Base-by-base conservation (phyloP, 2,888 invertebrate genomes). In the Plagiodera versicolora region DNA sequence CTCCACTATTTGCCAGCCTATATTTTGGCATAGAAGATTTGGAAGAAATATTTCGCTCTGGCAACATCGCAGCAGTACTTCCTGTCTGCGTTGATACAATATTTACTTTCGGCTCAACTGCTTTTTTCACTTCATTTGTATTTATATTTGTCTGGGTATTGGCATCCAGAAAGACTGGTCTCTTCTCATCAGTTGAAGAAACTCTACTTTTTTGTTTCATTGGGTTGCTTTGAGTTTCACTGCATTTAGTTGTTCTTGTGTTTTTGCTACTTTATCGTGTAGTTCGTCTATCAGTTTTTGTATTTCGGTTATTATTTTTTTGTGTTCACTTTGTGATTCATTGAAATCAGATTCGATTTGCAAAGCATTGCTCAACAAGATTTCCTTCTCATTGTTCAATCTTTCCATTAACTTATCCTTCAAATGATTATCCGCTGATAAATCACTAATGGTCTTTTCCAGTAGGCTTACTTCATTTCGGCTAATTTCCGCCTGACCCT, bases 241-340 rank as follows among this genome's bases (percentile, higher is more conserved):
- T 28, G 28, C 28, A 28, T 28, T 28, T 28, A 6, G 28, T 28
- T 28, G 28, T 28, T 28, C 28, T 28, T 28, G 28, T 28, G 28
- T 47, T 47, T 47, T 47, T 47, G 6, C 48, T 49, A 49, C 48
- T 49, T 49, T 49, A 20, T 49, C n/a, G 19, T 24, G 48, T 49
- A 49, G 48, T 49, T 47, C 47, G 47, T 49, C n/a, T 49, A n/a
- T 20, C 28, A 49, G 48, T 49, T 47, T 19, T 17, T 47, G 24
- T 24, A 49, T 49, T 49, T 24, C 48, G 24, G 48, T 6, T 1
- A 49, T 24, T 24, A 14, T 24, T 49, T 24, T 49, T 49, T 24
- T 49, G 14, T 49, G 48, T 2, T 49, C 48, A 49, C 4, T 49
- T 8, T 2, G 48, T 49, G 20, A 49, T 20, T 49, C 48, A 49